These are phyloP conservation scores for Odontomyia ornata DNA, from an alignment of 2,888 invertebrate species.

Conservation along the genomic window DNA sequence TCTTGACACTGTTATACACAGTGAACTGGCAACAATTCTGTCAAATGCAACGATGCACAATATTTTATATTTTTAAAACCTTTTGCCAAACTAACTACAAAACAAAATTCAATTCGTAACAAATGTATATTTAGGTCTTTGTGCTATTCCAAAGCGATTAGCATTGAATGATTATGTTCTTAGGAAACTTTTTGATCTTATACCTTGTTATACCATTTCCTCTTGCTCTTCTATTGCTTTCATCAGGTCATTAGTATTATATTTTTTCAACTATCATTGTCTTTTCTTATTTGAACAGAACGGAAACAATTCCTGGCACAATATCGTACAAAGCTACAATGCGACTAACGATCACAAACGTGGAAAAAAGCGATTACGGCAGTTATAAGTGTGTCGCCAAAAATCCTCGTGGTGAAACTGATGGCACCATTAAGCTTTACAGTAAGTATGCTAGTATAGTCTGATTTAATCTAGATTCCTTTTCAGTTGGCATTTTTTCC, in stretches of 20 bases:
- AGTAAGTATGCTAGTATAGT: slow-evolving; percentile 71
- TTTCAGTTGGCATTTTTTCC: background rate
- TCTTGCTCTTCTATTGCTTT: background rate
- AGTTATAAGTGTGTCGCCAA: slow-evolving; percentile 88
- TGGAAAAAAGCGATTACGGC: slow-evolving; percentile 83
- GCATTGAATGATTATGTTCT: slow-evolving; percentile 34
- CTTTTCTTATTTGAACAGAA: slow-evolving; percentile 56
- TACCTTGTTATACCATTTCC: slow-evolving; percentile 33
- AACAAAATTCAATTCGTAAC: too few relatives aligned
- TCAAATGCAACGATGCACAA: too few relatives aligned
- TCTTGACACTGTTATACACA: too few relatives aligned
- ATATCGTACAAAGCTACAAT: slow-evolving; percentile 89
- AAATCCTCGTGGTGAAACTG: slow-evolving; percentile 90
- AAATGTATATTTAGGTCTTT: background rate
- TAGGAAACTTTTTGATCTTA: slow-evolving; percentile 17
- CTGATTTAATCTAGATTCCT: slow-evolving; percentile 41
- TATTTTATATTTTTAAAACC: too few relatives aligned
- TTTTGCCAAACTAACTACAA: too few relatives aligned
- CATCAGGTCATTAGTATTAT: background rate
- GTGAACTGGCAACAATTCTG: too few relatives aligned
- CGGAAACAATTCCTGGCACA: slow-evolving; percentile 75
- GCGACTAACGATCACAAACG: slow-evolving; percentile 82
- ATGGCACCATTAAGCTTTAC: slow-evolving; percentile 87
- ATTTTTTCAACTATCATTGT: background rate
- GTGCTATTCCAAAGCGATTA: background rate